Evolutionary conservation across 2,113 vertebrate genomes (phyloP), one percentile per base, ranked within the genome.

Genomic region (Leptobrachium leishanense): DNA sequence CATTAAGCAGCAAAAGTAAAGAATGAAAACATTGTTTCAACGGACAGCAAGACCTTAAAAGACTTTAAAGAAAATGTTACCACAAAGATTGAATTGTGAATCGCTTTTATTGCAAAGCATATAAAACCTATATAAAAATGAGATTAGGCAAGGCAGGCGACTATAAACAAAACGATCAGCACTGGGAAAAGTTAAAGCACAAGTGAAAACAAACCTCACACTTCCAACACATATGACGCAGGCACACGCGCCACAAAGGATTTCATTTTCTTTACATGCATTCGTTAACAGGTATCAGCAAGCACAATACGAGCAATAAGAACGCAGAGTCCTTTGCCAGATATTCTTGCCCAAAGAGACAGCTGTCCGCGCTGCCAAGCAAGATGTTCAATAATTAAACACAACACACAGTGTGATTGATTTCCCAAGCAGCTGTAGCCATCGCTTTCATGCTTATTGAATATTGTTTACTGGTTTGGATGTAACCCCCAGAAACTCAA

Each of bases 381-480:
- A 67, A 66, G 50, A 68, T 31, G 50, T 46, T 74, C 77, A 73
- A 79, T 79, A 73, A 74, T 74, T 74, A 79, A 79, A 74, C 63
- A 73, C 72, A 79, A 41, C 62, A 3, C 15, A 3, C 15, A 73
- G 62, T 67, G 67, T 55, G 40, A 72, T 15, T 59, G 20, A 39
- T n/a, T 65, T 65, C 9, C 31, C 13, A 31, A 39, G 6, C 15
- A 65, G 15, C 63, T 4, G 13, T 20, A 50, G 4, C 46, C 46
- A 50, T 5, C 8, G 46, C 46, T 5, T 50, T 50, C 46, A 50
- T 8, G 4, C 4, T 5, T 50, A 50, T 50, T 50, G 46, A 50
- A 50, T 8, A 50, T 50, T 4, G 8, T 5, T 50, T 50, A 50
- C 46, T 50, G 4, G 4, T 4, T 4, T 50, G 46, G 46, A 8